phyloP scores from a whole-genome alignment of 1,140 invertebrate species.

The Eriosoma lanigerum region DNA sequence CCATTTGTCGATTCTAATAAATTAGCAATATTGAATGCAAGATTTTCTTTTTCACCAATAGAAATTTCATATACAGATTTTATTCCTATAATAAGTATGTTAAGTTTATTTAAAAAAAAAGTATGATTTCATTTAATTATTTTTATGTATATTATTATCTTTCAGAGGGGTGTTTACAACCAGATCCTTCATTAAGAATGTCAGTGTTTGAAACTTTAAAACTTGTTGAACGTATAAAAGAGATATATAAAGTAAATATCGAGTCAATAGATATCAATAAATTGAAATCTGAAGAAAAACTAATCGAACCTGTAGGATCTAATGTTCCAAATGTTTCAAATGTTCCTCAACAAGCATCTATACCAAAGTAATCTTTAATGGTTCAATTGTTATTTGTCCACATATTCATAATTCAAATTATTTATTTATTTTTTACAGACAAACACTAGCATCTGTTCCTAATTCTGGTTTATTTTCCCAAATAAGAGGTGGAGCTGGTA shows the following conservation, averaged over 20 bases:
- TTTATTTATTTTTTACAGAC: conserved; percentile 53
- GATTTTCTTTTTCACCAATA: conserved; percentile 80
- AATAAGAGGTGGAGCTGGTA: conserved; percentile 79
- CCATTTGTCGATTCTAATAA: conserved; percentile 98
- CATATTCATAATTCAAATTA: not conserved
- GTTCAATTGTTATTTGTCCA: not conserved
- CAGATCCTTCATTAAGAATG: conserved; percentile 49
- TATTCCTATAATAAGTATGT: conserved; percentile 87
- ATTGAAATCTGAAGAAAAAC: conserved; percentile 43
- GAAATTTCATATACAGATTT: conserved; percentile 82
- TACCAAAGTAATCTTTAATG: conserved; percentile 13
- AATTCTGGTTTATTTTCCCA: conserved; percentile 74
- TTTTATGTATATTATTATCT: not conserved
- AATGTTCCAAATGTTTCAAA: not conserved
- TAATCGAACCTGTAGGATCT: conserved; percentile 12
- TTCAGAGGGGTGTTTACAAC: conserved; percentile 48
- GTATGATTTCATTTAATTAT: not conserved
- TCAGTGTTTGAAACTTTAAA: conserved; percentile 48
- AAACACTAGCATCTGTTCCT: conserved; percentile 52
- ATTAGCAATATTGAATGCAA: conserved; percentile 93
- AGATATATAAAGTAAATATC: conserved; percentile 23
- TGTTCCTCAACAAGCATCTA: conserved; percentile 13
- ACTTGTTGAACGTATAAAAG: conserved; percentile 40
- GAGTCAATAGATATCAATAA: conserved; percentile 37
- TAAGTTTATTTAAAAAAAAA: not conserved